These are phyloP conservation scores for Acleris holmiana DNA, from an alignment of 2,888 invertebrate genomes.

Conservation along the genomic window DNA sequence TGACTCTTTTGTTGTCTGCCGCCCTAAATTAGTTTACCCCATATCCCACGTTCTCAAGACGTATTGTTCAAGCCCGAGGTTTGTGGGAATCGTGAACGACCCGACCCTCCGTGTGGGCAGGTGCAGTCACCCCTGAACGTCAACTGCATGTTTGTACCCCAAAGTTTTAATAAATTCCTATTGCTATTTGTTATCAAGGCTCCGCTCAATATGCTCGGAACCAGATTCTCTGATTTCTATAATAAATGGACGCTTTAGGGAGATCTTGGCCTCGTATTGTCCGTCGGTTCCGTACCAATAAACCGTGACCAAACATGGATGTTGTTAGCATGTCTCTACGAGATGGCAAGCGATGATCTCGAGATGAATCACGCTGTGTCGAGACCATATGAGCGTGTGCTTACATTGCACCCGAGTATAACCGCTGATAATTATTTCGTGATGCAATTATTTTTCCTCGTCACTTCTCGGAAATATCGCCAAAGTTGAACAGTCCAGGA, in stretches of 20 bases:
- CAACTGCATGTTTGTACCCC: conserved; percentile 12
- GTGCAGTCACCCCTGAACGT: conserved; percentile 25
- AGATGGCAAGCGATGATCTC: conserved; percentile 28
- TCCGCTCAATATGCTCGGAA: not conserved
- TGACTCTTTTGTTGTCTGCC: conserved; percentile 15
- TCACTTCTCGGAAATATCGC: too few relatives aligned
- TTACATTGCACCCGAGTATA: conserved; percentile 17
- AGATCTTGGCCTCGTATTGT: not conserved
- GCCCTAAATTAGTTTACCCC: conserved; percentile 12
- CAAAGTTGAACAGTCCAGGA: too few relatives aligned
- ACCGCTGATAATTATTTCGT: not conserved
- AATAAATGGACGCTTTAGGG: too few relatives aligned
- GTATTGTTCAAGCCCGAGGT: conserved; percentile 11
- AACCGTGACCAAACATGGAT: conserved; percentile 25
- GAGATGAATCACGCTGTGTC: conserved; percentile 40
- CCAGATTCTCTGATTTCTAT: too few relatives aligned
- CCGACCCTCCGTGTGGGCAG: conserved; percentile 26
- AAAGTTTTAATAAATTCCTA: conserved; percentile 5
- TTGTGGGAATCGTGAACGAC: conserved; percentile 18
- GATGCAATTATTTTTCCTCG: not conserved
- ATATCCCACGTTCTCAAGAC: conserved; percentile 8
- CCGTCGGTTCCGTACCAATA: conserved; percentile 13
- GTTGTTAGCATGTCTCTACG: conserved; percentile 27
- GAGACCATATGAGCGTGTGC: conserved; percentile 23
- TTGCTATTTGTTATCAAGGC: not conserved